phyloP scores from a whole-genome alignment of 2,888 invertebrate species.

The Tetrapedia diversipes region DNA sequence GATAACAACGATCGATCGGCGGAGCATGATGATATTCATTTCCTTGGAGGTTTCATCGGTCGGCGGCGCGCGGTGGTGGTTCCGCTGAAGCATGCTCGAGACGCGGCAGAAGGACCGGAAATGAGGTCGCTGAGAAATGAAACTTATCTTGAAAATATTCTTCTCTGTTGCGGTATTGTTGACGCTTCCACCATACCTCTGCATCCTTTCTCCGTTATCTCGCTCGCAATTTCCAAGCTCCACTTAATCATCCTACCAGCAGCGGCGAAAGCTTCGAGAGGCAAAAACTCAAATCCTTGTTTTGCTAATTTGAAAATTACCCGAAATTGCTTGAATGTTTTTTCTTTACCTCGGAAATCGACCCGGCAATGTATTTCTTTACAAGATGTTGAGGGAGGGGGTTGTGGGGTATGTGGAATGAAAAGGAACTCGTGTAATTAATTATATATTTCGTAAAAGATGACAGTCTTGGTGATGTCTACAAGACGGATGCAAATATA shows the following conservation, averaged over 20 bases:
- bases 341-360: too few relatives aligned
- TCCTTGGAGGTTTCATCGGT: slow-evolving; percentile 1
- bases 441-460: too few relatives aligned
- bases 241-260: background rate
- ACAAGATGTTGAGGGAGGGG: too few relatives aligned
- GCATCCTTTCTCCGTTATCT: background rate
- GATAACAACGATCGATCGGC: slow-evolving; percentile 7
- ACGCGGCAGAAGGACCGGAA: background rate
- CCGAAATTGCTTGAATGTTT: too few relatives aligned
- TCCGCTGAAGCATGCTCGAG: background rate
- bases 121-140: slow-evolving; percentile 5
- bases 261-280: too few relatives aligned
- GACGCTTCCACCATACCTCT: background rate
- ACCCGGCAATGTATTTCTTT: too few relatives aligned
- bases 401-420: too few relatives aligned
- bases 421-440: too few relatives aligned
- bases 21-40: background rate
- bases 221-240: background rate
- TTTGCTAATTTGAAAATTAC: too few relatives aligned
- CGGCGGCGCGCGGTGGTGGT: background rate
- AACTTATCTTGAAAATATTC: slow-evolving; percentile 13
- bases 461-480: too few relatives aligned
- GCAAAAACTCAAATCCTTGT: too few relatives aligned
- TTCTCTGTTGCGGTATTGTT: background rate
- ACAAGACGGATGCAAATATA: too few relatives aligned